These are phyloP conservation scores for Aphidius ervi DNA, from an alignment of 1,140 invertebrate species.

Conservation along the genomic window DNA sequence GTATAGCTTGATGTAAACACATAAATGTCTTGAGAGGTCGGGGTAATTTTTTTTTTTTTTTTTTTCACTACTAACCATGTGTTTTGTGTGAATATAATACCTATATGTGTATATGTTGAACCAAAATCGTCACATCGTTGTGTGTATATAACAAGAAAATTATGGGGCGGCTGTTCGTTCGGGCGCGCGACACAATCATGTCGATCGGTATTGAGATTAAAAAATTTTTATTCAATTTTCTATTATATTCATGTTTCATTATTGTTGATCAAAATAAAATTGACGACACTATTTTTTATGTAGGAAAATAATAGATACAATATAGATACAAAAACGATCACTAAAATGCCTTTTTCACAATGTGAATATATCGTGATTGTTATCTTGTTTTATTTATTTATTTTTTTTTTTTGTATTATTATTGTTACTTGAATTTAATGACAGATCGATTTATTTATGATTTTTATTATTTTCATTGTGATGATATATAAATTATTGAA, in stretches of 20 bases:
- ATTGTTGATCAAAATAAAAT: constrained; percentile 11
- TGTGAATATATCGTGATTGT: not conserved
- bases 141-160: constrained; percentile 44
- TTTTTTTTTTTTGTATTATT: constrained; percentile 7
- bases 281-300: not conserved
- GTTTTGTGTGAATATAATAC: too few species aligned
- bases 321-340: not conserved
- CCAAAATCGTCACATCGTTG: constrained; percentile 20
- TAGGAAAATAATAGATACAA: not conserved
- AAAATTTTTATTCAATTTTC: too few species aligned
- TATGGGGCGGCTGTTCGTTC: constrained; percentile 37
- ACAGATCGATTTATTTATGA: too few species aligned
- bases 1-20: not conserved
- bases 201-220: too few species aligned
- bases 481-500: too few species aligned
- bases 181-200: constrained; percentile 2
- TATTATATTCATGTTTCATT: too few species aligned
- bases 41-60: constrained; percentile 8
- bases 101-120: not conserved
- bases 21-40: constrained; percentile 15
- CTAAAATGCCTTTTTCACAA: too few species aligned
- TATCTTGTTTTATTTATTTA: not conserved
- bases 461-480: too few species aligned
- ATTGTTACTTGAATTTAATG: too few species aligned
- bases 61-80: not conserved